Base-by-base conservation (phyloP, 2,113 vertebrate species). In the Atherinomorus stipes region DNA sequence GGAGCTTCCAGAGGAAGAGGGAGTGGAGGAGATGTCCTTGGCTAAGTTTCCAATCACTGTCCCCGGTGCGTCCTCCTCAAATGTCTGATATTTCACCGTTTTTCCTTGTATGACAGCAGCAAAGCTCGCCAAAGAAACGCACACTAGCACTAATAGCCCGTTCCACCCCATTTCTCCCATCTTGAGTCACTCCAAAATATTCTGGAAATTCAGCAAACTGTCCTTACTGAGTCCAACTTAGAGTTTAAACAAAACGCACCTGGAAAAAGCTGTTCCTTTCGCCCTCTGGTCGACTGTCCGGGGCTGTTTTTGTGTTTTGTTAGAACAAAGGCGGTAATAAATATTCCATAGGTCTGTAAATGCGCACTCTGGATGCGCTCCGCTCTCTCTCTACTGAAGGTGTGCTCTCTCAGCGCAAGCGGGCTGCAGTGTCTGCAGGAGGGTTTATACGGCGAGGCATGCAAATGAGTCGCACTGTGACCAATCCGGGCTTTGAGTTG, bases 41-140 rank as follows among this genome's bases (percentile, higher is more conserved):
- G 96, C 96, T 64, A 99, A 92, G 58, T 96, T 98, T 71, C 98
- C 98, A 69, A 99, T 97, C 70, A 99, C 96, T 0, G 96, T 97
- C 56, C 95, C 96, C 0, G 96, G 95, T 2, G 94, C 94, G 7
- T 96, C 97, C 61, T 99, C 98, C 81, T 99, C 98, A 79, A 96
- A 96, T 18, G 95, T 97, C 92, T 96, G 94, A 77, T 98, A 98
- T 74, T 96, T 94, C 76, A 98, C 92, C 7, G 97, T 98, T 87
- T 96, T 98, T 84, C 94, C 93, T 11, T 84, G 87, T 19, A 90
- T 82, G 45, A 81, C 70, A 40, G 78, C 81, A 13, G 88, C 64
- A 67, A 93, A 70, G 76, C 82, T 73, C 15, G 60, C 50, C 78
- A 93, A 25, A 31, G 56, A 86, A 65, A 78, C 81, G 51, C 88